Base-by-base conservation (phyloP, 2,113 vertebrate genomes). In the Oreochromis spilurus region DNA sequence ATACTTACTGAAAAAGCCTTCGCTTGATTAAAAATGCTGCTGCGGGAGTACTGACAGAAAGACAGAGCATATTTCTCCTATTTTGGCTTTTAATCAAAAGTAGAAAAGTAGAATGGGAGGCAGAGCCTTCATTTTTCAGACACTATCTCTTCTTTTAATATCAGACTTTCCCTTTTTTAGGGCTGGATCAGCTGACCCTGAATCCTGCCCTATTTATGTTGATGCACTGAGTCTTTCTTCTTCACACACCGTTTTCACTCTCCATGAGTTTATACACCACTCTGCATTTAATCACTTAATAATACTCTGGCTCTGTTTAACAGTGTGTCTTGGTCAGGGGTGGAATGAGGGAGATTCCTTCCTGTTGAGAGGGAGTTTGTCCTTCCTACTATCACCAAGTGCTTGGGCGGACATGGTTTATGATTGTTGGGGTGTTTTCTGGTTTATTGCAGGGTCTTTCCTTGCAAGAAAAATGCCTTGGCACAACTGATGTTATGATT, bases 401-500 rank as follows among this genome's bases (percentile, higher is more conserved):
- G 29, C 17, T 36, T 36, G 58, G 58, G 3, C 0, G 1, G 16
- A 36, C 29, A 11, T 11, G 29, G 31, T n/a, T 62, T 7, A 34
- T 11, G 17, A 11, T 36, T 19, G 58, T 62, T 62, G 58, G 60
- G 4, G 2, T 1, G n/a, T 26, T 3, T 65, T 31, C 60, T 11
- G 2, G 31, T 65, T 36, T 65, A 65, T 65, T 0, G 31, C 38
- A 38, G 10, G 60, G 17, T 38, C 17, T 38, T 65, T 65, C 17
- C 3, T 2, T 7, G 4, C 60, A 65, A 38, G 60, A 1, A 65
- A 58, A 65, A 36, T 65, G 60, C 2, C 17, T 38, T 4, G 0
- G 60, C 17, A 12, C 60, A 7, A 3, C 21, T 7, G 9, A 17
- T 45, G 9, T 72, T 48, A 9, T 29, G 40, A 45, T 6, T 72